Evolutionary conservation across 2,888 invertebrate genomes (phyloP).

Genomic region (Agonopterix heracliana): DNA sequence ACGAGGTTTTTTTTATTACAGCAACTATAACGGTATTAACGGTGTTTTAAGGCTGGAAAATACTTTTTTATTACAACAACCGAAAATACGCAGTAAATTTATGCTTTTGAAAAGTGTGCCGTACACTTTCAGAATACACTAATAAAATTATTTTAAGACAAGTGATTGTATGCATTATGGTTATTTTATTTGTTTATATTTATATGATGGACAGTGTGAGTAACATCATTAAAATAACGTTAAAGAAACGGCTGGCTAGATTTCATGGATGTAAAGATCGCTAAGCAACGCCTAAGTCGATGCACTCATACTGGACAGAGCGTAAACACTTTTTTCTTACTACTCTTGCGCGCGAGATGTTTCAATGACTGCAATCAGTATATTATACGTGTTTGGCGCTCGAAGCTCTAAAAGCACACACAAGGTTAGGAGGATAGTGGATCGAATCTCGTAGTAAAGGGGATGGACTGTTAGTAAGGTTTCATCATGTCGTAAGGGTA

Average conservation of each 20-base stretch:
- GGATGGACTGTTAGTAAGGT: slow-evolving; percentile 35
- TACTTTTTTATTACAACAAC: slow-evolving; percentile 10
- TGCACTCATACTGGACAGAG: slow-evolving; percentile 34
- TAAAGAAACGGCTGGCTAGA: too few species aligned
- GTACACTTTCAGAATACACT: neutral
- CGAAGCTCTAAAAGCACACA: slow-evolving; percentile 20
- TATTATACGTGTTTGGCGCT: slow-evolving; percentile 10
- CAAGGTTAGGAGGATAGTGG: slow-evolving; percentile 5
- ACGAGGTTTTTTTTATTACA: slow-evolving; percentile 5
- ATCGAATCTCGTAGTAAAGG: slow-evolving; percentile 1
- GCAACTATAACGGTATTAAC: slow-evolving; percentile 18
- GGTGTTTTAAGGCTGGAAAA: slow-evolving; percentile 11
- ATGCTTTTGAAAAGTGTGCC: slow-evolving; percentile 1
- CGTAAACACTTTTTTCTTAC: slow-evolving; percentile 29
- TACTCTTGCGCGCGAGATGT: slow-evolving; percentile 25
- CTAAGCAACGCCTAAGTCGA: slow-evolving; percentile 25
- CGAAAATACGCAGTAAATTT: slow-evolving; percentile 6
- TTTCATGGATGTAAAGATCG: neutral
- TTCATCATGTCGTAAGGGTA: slow-evolving; percentile 29
- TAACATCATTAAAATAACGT: too few species aligned
- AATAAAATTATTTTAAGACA: neutral
- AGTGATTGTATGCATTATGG: neutral
- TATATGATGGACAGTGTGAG: too few species aligned
- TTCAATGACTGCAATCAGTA: slow-evolving; percentile 15
- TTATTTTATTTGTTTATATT: too few species aligned